Evolutionary conservation across 2,797 vertebrate genomes (phyloP).

Genomic region (Podargus strigoides): DNA sequence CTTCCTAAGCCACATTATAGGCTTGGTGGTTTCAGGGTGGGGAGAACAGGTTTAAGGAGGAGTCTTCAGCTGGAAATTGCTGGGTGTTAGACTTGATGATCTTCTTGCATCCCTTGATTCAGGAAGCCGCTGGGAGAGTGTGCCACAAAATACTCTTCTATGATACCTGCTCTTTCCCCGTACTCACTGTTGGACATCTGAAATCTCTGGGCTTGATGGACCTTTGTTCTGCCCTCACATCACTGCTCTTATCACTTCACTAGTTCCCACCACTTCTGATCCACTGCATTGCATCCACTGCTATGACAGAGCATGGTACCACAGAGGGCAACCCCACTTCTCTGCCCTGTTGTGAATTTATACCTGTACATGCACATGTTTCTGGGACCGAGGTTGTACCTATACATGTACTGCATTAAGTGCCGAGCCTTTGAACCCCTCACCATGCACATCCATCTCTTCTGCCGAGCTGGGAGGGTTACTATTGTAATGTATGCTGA

Average conservation of each 20-base stretch:
- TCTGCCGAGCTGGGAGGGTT: background rate
- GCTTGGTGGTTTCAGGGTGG: background rate
- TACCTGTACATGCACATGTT: too few species aligned
- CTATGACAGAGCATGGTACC: background rate
- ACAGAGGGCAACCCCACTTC: background rate
- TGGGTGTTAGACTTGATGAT: background rate
- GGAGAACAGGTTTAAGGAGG: background rate
- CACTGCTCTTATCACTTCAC: background rate
- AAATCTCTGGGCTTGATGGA: background rate
- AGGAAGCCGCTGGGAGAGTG: background rate
- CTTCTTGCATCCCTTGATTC: background rate
- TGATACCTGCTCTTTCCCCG: background rate
- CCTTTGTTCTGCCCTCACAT: background rate
- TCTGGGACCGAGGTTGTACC: background rate
- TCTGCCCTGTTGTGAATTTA: background rate
- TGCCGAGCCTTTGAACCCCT: background rate
- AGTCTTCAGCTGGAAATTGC: background rate
- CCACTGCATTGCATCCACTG: background rate
- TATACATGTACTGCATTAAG: background rate
- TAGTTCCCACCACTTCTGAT: background rate
- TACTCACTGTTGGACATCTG: background rate
- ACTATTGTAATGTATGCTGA: background rate
- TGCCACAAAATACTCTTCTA: background rate
- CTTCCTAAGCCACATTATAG: background rate
- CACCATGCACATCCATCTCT: fast-evolving